phyloP scores from a whole-genome alignment of 2,888 invertebrate species.

The Drosophila buzzatii region DNA sequence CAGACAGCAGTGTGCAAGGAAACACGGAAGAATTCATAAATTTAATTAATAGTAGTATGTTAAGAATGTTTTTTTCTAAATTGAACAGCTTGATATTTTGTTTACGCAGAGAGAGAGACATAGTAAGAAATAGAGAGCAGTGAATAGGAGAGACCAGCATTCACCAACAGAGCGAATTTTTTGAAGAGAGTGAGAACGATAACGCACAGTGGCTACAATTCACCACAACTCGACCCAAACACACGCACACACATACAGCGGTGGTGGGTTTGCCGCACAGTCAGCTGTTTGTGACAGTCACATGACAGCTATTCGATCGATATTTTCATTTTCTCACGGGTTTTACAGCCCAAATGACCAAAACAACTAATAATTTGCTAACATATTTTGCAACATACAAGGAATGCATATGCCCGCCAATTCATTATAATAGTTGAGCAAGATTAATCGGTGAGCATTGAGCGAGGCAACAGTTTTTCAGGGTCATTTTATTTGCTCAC shows the following conservation, averaged over 20 bases:
- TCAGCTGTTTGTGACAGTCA: slow-evolving; percentile 86
- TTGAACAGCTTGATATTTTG: slow-evolving; percentile 56
- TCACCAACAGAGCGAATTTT: slow-evolving; percentile 7
- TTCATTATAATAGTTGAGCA: neutral
- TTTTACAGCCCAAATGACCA: slow-evolving; percentile 65
- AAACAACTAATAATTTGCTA: slow-evolving; percentile 38
- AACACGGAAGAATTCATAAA: slow-evolving; percentile 15
- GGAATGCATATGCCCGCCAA: slow-evolving; percentile 6
- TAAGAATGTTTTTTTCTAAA: slow-evolving; percentile 36
- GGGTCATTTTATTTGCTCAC: slow-evolving; percentile 57
- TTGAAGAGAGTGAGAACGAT: slow-evolving; percentile 22
- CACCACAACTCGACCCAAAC: slow-evolving; percentile 48
- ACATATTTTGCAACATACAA: slow-evolving; percentile 54
- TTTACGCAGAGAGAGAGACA: slow-evolving; percentile 58
- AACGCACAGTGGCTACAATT: slow-evolving; percentile 16
- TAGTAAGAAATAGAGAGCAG: neutral
- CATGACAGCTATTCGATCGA: slow-evolving; percentile 85
- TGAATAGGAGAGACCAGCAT: neutral
- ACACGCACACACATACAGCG: slow-evolving; percentile 42
- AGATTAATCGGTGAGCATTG: neutral
- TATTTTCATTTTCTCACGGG: slow-evolving; percentile 84
- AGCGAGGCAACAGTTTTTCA: slow-evolving; percentile 56
- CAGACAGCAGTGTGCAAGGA: neutral
- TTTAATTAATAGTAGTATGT: slow-evolving; percentile 36
- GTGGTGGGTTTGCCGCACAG: slow-evolving; percentile 69